These are phyloP conservation scores for Lycophotia porphyrea DNA, from an alignment of 2,888 invertebrate species.

Conservation along the genomic window DNA sequence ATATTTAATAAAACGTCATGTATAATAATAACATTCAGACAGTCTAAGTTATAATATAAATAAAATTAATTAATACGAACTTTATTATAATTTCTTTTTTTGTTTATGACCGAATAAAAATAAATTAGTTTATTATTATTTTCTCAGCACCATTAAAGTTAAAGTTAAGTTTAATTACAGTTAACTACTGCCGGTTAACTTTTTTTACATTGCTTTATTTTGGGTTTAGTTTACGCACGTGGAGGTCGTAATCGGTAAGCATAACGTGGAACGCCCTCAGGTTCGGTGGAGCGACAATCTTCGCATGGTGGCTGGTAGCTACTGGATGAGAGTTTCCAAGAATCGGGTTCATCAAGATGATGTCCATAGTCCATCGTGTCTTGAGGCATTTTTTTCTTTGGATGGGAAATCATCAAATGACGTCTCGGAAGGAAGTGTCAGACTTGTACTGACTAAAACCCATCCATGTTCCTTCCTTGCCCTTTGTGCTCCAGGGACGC, in stretches of 20 bases:
- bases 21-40: not conserved
- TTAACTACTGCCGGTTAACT: not conserved
- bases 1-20: not conserved
- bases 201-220: not conserved
- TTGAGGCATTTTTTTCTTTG: too few relatives aligned
- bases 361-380: too few relatives aligned
- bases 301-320: too few relatives aligned
- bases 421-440: too few relatives aligned
- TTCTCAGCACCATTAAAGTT: not conserved
- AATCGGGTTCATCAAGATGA: too few relatives aligned
- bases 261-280: not conserved
- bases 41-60: not conserved
- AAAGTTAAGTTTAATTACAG: not conserved
- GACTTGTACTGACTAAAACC: too few relatives aligned
- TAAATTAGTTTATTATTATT: not conserved
- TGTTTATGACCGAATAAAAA: too few relatives aligned
- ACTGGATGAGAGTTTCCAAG: too few relatives aligned
- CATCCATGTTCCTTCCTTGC: too few relatives aligned
- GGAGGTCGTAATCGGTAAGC: not conserved
- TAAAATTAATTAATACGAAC: not conserved
- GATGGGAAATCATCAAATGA: too few relatives aligned
- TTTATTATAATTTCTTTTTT: not conserved
- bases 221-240: not conserved
- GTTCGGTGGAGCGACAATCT: not conserved
- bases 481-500: too few relatives aligned